Conservation (phyloP, 2,888 invertebrate genomes). For the Nasonia oneida region DNA sequence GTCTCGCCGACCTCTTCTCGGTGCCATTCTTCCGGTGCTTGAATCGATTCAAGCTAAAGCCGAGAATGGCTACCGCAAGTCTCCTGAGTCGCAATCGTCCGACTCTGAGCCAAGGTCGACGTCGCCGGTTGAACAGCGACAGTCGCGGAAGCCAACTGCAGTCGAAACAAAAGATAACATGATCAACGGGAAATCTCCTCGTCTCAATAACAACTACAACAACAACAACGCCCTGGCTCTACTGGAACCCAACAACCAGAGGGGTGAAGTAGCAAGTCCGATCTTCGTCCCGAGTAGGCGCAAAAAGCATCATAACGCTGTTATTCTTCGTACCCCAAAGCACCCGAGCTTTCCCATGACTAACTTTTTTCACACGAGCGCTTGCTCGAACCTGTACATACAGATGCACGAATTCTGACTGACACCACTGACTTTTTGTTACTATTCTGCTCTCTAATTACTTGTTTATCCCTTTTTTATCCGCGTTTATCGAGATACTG, state of each 20-base stretch:
- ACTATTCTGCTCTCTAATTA: background rate
- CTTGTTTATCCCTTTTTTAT: conserved; percentile 1
- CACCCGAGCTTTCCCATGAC: conserved; percentile 73
- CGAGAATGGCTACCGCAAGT: conserved; percentile 69
- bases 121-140: background rate
- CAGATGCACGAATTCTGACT: conserved; percentile 75
- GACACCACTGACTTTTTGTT: background rate
- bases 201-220: conserved; percentile 23
- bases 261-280: conserved; percentile 72
- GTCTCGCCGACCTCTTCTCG: conserved; percentile 86
- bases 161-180: background rate
- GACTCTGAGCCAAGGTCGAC: conserved; percentile 58
- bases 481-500: background rate
- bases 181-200: conserved; percentile 41
- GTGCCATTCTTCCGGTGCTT: conserved; percentile 87
- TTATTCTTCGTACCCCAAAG: conserved; percentile 68
- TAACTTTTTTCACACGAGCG: conserved; percentile 73
- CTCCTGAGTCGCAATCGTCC: conserved; percentile 60
- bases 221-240: conserved; percentile 73
- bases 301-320: conserved; percentile 62
- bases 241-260: conserved; percentile 76
- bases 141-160: background rate
- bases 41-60: conserved; percentile 80
- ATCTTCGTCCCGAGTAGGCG: conserved; percentile 54
- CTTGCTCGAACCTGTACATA: conserved; percentile 74